A percentile compares a stretch with the other conserved stretches of the same genome.
Evolutionary conservation across 2,113 vertebrate species (phyloP).

Genomic region (Lepus europaeus): DNA sequence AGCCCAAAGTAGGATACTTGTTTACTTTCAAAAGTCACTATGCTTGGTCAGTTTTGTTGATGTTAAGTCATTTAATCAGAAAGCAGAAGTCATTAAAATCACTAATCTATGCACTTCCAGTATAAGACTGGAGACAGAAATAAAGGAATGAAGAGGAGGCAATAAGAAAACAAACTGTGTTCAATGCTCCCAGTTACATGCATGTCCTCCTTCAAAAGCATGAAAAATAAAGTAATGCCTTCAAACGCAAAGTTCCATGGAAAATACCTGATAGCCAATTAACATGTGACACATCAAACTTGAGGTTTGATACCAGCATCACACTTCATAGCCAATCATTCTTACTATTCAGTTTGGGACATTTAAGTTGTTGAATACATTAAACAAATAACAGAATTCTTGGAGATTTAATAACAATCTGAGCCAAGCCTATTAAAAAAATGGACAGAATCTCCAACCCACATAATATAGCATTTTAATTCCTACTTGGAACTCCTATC

Average conservation of each 20-base stretch:
- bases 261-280: not conserved
- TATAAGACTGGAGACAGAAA: not conserved
- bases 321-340: not conserved
- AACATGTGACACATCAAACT: not conserved
- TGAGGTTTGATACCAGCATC: not conserved
- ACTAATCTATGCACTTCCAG: conserved; percentile 8
- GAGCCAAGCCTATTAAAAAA: not conserved
- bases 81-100: not conserved
- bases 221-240: not conserved
- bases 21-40: conserved; percentile 11
- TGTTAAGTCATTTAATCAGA: conserved; percentile 12
- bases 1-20: not conserved
- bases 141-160: not conserved
- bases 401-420: not conserved
- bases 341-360: not conserved
- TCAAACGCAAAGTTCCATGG: not conserved
- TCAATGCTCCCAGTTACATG: not conserved
- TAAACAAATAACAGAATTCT: conserved; percentile 59
- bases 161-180: not conserved
- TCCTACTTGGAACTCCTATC: not conserved
- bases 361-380: not conserved
- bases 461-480: conserved; percentile 23
- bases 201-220: not conserved
- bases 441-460: not conserved
- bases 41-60: not conserved